A percentile compares a stretch with the other conserved stretches of the same genome.
Evolutionary conservation across 2,888 invertebrate genomes (phyloP).

Genomic region (Sphaerophoria taeniata): DNA sequence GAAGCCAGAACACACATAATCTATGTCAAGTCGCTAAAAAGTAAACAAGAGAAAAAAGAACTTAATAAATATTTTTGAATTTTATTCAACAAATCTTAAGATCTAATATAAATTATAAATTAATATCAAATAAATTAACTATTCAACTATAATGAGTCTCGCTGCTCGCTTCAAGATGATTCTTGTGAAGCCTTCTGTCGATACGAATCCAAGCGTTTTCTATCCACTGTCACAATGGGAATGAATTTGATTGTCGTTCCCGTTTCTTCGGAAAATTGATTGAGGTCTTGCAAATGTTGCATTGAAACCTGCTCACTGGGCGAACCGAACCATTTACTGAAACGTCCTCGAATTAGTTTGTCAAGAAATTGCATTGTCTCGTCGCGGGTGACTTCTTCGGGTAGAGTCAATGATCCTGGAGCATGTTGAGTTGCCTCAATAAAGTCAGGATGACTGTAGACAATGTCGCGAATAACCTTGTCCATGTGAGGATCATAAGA

Average conservation of each 20-base stretch:
- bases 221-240: slow-evolving; percentile 60
- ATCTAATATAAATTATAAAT: not conserved
- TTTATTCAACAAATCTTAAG: slow-evolving; percentile 59
- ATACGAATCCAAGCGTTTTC: slow-evolving; percentile 35
- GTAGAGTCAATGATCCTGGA: slow-evolving; percentile 77
- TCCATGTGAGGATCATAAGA: slow-evolving; percentile 77
- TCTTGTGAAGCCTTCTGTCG: slow-evolving; percentile 4
- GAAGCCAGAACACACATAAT: not conserved
- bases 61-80: slow-evolving; percentile 29
- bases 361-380: slow-evolving; percentile 79
- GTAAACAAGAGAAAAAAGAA: slow-evolving; percentile 22
- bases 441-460: slow-evolving; percentile 79
- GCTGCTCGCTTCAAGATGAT: not conserved
- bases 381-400: slow-evolving; percentile 77
- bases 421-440: slow-evolving; percentile 76
- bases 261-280: slow-evolving; percentile 58
- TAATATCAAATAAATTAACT: slow-evolving; percentile 16
- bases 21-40: slow-evolving; percentile 55
- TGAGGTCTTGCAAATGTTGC: slow-evolving; percentile 34
- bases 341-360: slow-evolving; percentile 78
- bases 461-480: slow-evolving; percentile 78
- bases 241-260: slow-evolving; percentile 60
- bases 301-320: slow-evolving; percentile 26
- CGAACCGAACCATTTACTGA: slow-evolving; percentile 76
- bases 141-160: slow-evolving; percentile 42